These are phyloP conservation scores for Gallinago undulata DNA, from an alignment of 2,113 vertebrate genomes.

Conservation along the genomic window DNA sequence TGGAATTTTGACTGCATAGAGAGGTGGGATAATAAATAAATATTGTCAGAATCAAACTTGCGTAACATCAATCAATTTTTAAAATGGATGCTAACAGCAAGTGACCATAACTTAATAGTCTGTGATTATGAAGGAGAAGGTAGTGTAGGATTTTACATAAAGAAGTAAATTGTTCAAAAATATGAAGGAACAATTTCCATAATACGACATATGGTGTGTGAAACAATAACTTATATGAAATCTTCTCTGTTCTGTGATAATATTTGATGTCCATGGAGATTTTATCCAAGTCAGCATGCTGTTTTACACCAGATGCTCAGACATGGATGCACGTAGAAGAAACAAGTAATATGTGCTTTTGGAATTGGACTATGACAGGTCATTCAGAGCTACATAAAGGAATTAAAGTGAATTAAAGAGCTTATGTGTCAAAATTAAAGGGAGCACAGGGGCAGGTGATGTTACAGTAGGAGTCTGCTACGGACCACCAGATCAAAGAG, in stretches of 20 bases:
- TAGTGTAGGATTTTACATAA: background rate
- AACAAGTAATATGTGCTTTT: background rate
- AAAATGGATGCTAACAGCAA: background rate
- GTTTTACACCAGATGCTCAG: background rate
- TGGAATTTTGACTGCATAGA: background rate
- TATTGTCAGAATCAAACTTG: background rate
- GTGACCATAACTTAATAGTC: background rate
- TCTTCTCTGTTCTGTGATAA: background rate
- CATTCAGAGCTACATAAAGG: background rate
- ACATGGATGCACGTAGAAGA: background rate
- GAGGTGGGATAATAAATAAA: background rate
- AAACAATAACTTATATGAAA: background rate
- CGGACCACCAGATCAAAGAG: too few species aligned
- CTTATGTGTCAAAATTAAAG: too few species aligned
- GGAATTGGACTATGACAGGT: background rate
- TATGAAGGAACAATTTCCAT: background rate
- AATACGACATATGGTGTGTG: background rate
- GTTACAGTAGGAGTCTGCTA: too few species aligned
- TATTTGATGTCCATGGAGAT: background rate
- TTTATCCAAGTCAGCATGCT: background rate
- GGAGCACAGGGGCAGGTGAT: too few species aligned
- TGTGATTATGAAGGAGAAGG: background rate
- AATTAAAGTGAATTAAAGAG: background rate
- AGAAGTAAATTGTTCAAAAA: background rate
- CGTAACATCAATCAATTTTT: background rate